Evolutionary conservation across 2,888 invertebrate genomes (phyloP).

Genomic region (Doris montereyensis): DNA sequence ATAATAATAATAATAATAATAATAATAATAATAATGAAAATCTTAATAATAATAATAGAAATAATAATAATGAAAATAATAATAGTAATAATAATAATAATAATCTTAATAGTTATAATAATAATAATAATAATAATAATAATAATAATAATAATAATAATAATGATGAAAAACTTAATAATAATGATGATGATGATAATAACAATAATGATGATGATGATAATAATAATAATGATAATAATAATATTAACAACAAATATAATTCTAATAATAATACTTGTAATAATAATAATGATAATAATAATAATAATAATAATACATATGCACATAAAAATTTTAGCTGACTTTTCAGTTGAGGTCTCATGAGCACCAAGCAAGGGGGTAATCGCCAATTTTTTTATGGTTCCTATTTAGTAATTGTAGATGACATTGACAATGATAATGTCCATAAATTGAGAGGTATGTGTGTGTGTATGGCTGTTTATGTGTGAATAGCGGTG

Average conservation of each 20-base stretch:
- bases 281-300: not conserved
- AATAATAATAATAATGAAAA: slow-evolving; percentile 2
- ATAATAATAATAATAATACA: not conserved
- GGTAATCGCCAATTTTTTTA: too few species aligned
- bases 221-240: not conserved
- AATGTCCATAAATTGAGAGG: too few species aligned
- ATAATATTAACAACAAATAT: not conserved
- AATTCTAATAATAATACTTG: not conserved
- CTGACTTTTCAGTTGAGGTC: too few species aligned
- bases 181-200: not conserved
- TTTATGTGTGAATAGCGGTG: not conserved
- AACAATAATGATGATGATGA: not conserved
- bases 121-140: slow-evolving; percentile 24
- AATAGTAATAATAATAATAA: slow-evolving; percentile 12
- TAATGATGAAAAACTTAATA: not conserved
- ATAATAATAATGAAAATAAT: slow-evolving; percentile 16
- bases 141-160: slow-evolving; percentile 18
- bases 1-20: slow-evolving; percentile 5
- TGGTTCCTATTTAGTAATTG: too few species aligned
- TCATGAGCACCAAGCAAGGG: too few species aligned
- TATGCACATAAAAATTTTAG: too few species aligned
- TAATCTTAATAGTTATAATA: not conserved
- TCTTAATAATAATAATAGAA: slow-evolving; percentile 16
- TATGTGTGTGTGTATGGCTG: too few species aligned
- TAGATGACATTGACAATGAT: too few species aligned